A percentile compares a stretch with the other conserved stretches of the same genome.
Conservation (phyloP, 92 coral and sea anemone species). For the Scolanthus callimorphus region DNA sequence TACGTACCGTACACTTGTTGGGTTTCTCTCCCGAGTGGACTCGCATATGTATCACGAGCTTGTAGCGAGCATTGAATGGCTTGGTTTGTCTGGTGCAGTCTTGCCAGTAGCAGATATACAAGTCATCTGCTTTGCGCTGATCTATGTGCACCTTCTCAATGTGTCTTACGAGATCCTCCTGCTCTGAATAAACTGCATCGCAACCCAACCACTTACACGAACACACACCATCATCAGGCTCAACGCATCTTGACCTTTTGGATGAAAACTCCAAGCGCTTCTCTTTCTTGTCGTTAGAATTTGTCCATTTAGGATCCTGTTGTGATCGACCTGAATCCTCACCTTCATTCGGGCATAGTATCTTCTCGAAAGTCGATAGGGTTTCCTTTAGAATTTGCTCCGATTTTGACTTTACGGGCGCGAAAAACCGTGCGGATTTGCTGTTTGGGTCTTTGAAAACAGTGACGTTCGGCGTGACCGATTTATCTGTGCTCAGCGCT, state of each 20-base stretch:
- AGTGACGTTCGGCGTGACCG: conserved; percentile 79
- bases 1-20: conserved; percentile 97
- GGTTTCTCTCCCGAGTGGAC: conserved; percentile 99
- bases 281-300: conserved; percentile 45
- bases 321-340: conserved; percentile 40
- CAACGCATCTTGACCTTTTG: conserved; percentile 48
- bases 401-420: conserved; percentile 70
- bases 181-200: conserved; percentile 79
- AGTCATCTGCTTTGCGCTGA: conserved; percentile 96
- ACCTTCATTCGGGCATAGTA: conserved; percentile 52
- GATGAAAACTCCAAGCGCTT: conserved; percentile 33
- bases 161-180: conserved; percentile 93
- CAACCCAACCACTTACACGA: conserved; percentile 88
- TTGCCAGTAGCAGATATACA: conserved; percentile 96
- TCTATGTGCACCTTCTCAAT: conserved; percentile 98
- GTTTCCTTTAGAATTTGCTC: conserved; percentile 85
- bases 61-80: conserved; percentile 91
- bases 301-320: conserved; percentile 41
- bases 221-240: conserved; percentile 38
- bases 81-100: conserved; percentile 89
- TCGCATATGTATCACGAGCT: conserved; percentile 87
- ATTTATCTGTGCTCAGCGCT: conserved; percentile 51
- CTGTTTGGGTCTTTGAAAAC: conserved; percentile 69
- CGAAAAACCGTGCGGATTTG: conserved; percentile 61
- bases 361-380: conserved; percentile 62